These are phyloP conservation scores for Heliocidaris tuberculata DNA, from an alignment of 35 echinoderm and acorn worm genomes.

Conservation along the genomic window DNA sequence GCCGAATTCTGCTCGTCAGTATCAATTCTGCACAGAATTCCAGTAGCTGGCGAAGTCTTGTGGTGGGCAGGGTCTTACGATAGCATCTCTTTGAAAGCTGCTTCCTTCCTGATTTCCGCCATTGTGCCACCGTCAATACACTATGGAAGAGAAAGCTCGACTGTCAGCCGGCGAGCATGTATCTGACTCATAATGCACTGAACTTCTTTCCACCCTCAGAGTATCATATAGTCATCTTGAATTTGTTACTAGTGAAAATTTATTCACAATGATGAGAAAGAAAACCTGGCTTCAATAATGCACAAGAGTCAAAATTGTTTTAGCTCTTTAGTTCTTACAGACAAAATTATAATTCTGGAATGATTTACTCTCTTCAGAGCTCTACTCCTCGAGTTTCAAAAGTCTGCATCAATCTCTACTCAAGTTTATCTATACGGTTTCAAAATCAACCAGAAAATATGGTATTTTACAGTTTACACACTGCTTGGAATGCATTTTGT, in stretches of 20 bases:
- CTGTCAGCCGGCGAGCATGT: not conserved
- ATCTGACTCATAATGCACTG: not conserved
- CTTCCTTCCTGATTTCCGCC: constrained; percentile 7
- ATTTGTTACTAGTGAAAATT: not conserved
- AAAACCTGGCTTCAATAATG: not conserved
- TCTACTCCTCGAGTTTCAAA: too few species aligned
- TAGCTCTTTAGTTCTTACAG: too few species aligned
- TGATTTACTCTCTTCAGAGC: too few species aligned
- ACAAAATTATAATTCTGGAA: too few species aligned
- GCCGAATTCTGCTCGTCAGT: not conserved
- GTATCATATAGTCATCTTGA: constrained; percentile 4
- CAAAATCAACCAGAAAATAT: too few species aligned
- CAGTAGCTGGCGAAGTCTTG: not conserved
- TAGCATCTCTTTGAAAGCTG: not conserved
- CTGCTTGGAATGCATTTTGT: too few species aligned
- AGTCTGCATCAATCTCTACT: too few species aligned
- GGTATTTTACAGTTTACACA: too few species aligned
- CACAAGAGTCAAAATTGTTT: not conserved
- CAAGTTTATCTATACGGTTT: too few species aligned
- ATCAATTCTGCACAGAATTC: not conserved
- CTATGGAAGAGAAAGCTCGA: not conserved
- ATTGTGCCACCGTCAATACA: constrained; percentile 5
- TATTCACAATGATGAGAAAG: not conserved
- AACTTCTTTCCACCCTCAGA: not conserved
- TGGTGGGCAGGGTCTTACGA: not conserved